A percentile compares a stretch with the other conserved stretches of the same genome.
These are phyloP conservation scores for Phyllotis vaccarum DNA, from an alignment of 2,797 vertebrate genomes.

Conservation along the genomic window DNA sequence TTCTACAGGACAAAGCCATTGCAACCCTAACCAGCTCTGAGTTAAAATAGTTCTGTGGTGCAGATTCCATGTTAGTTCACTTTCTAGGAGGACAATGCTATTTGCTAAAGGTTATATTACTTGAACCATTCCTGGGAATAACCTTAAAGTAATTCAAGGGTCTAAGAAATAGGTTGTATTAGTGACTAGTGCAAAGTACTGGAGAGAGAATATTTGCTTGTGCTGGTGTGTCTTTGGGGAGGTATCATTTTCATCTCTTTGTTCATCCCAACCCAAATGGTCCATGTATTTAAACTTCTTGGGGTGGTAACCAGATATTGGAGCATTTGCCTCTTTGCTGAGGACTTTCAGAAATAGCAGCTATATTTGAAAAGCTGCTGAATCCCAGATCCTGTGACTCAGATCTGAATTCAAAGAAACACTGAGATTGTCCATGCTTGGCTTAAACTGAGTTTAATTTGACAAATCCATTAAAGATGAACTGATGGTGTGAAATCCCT, in stretches of 20 bases:
- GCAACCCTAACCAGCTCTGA: slow-evolving; percentile 43
- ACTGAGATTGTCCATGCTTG: neutral
- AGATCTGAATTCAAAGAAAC: slow-evolving; percentile 7
- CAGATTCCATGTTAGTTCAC: slow-evolving; percentile 10
- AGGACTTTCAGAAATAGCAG: neutral
- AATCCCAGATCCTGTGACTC: neutral
- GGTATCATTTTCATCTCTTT: slow-evolving; percentile 18
- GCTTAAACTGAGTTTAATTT: slow-evolving; percentile 9
- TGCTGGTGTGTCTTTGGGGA: neutral
- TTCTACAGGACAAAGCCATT: slow-evolving; percentile 57
- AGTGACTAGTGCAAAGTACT: neutral
- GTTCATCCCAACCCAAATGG: neutral
- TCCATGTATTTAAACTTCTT: slow-evolving; percentile 2
- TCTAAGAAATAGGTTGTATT: slow-evolving; percentile 38
- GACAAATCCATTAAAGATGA: neutral
- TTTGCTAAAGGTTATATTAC: slow-evolving; percentile 60
- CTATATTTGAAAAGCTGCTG: neutral
- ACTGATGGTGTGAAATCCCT: neutral
- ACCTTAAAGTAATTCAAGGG: slow-evolving; percentile 49
- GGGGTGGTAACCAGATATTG: neutral
- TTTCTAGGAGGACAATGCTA: neutral
- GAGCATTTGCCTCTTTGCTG: neutral
- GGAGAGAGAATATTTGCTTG: neutral
- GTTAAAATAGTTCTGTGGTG: slow-evolving; percentile 56
- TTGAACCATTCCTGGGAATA: slow-evolving; percentile 9